Conservation (phyloP, 2,113 vertebrate species). For the Myotis davidii region DNA sequence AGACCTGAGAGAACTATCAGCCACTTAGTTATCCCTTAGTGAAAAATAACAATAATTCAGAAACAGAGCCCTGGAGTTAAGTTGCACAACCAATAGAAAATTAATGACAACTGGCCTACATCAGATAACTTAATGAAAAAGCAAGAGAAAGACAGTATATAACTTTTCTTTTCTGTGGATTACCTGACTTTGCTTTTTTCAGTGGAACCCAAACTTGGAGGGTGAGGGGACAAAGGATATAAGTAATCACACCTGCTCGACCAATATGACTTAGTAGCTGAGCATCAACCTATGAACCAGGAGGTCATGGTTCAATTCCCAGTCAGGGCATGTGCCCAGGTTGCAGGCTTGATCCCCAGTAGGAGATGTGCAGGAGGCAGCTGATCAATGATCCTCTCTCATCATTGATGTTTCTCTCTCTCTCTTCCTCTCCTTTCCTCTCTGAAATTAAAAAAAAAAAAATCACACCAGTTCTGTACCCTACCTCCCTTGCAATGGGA, state of each 20-base stretch:
- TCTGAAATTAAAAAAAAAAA: no score
- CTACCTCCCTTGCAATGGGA: background rate
- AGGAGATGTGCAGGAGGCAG: no score
- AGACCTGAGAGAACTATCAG: background rate
- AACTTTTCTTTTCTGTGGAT: conserved; percentile 70
- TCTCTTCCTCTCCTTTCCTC: no score
- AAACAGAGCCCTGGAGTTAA: conserved; percentile 71
- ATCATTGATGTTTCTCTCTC: no score
- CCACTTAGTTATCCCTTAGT: background rate
- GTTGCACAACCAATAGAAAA: conserved; percentile 72
- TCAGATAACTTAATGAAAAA: conserved; percentile 68
- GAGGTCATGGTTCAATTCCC: no score
- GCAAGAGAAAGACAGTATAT: conserved; percentile 61
- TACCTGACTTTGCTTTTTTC: conserved; percentile 58
- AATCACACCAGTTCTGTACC: background rate
- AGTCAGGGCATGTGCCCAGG: no score
- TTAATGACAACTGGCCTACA: conserved; percentile 62
- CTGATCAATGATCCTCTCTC: no score
- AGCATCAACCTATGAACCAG: no score
- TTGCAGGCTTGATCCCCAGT: no score
- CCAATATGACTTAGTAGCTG: no score
- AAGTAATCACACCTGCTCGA: conserved; percentile 49
- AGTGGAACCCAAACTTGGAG: conserved; percentile 21
- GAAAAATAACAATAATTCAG: conserved; percentile 39
- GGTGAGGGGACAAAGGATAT: conserved; percentile 32